phyloP scores from a whole-genome alignment of 2,888 invertebrate species.

The Rhimphoctona megacephalus region DNA sequence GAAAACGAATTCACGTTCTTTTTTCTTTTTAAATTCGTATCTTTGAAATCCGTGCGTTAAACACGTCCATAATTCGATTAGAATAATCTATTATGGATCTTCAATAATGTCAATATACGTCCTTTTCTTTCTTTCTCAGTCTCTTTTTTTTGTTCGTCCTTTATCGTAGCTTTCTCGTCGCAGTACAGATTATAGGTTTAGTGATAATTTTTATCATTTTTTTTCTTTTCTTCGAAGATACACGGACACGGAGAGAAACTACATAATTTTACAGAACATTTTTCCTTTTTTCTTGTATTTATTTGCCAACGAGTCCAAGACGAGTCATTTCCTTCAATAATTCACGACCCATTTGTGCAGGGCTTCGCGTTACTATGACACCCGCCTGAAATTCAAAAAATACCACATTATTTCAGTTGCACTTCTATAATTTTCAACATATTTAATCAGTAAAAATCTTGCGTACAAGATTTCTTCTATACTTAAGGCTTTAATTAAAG shows the following conservation, averaged over 20 bases:
- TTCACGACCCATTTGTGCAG: constrained; percentile 97
- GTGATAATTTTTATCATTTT: constrained; percentile 70
- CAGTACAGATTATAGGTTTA: constrained; percentile 75
- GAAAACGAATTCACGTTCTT: constrained; percentile 15
- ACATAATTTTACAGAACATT: constrained; percentile 76
- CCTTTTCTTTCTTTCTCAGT: constrained; percentile 37
- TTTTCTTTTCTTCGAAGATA: constrained; percentile 74
- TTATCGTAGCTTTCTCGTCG: constrained; percentile 68
- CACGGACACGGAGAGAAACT: constrained; percentile 80
- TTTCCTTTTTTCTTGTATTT: constrained; percentile 56
- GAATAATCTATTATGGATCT: constrained; percentile 80
- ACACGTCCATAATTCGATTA: constrained; percentile 74
- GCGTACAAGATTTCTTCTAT: background rate
- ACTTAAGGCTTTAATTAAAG: background rate
- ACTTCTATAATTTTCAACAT: background rate
- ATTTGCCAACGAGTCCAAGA: constrained; percentile 86
- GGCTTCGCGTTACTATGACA: constrained; percentile 97
- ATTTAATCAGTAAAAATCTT: background rate
- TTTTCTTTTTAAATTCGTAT: background rate
- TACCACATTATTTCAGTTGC: constrained; percentile 13
- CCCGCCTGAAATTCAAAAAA: constrained; percentile 88
- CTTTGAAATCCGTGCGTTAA: constrained; percentile 17
- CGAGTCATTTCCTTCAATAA: constrained; percentile 96
- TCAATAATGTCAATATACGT: constrained; percentile 63
- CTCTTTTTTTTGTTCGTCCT: constrained; percentile 27